Evolutionary conservation across 2,797 vertebrate genomes (phyloP), one percentile per base, ranked within the genome.

Genomic region (Hapalemur alaotrensis): DNA sequence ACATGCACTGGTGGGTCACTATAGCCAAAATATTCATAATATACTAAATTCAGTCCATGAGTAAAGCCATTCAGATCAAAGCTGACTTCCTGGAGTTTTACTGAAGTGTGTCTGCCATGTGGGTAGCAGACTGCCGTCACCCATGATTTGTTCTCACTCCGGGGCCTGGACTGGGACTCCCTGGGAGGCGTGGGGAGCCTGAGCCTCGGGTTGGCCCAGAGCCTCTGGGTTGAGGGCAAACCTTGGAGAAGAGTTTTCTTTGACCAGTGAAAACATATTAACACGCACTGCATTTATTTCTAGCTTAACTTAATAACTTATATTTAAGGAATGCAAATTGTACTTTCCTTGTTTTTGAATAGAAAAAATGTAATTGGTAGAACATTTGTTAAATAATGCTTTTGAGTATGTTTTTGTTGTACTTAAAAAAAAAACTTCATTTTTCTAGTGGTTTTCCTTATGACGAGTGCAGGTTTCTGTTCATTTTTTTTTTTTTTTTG

Each of bases 341-440:
- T 41, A 70, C 30, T 85, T 59, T 76, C 46, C 43, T 75, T 95
- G 23, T 89, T 18, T 87, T 88, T 95, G 63, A 72, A 54, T 78
- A 72, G 41, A 75, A 91, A 84, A 89, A 73, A 38, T 88, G 17
- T 25, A 70, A 32, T 48, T 85, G 54, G 72, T 70, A 69, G 20
- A 63, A 73, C 11, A 35, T 63, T 50, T 88, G 54, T 48, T 93
- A 81, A 81, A 13, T 41, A 48, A 46, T 87, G 8, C 15, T n/a
- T 76, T 63, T 22, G 32, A 35, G 25, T 84, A 14, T 43, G 30
- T 76, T 88, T 78, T 81, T 69, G 75, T 65, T 65, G 22, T 63
- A 35, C 38, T 69, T 46, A 13, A 25, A 50, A n/a, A 70, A 59
- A 20, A 46, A 54, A 11, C 10, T 1, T 35, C 23, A 23, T 83